These are phyloP conservation scores for Myotis daubentonii DNA, from an alignment of 2,797 vertebrate genomes.

Conservation along the genomic window DNA sequence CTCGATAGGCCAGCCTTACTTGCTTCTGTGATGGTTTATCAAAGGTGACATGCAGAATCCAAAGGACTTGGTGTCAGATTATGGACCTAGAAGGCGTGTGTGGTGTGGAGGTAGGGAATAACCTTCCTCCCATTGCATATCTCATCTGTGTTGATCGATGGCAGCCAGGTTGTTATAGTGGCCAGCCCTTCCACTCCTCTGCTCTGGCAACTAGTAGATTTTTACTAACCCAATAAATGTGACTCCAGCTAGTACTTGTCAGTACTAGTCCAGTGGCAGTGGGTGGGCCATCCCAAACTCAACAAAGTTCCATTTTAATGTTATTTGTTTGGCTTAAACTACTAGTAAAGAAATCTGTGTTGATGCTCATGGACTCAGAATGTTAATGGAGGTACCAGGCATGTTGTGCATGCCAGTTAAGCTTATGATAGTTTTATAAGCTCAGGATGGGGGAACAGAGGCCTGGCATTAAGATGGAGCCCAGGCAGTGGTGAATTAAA, in stretches of 20 bases:
- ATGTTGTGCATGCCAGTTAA: neutral
- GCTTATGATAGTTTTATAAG: neutral
- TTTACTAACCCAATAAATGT: neutral
- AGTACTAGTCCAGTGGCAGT: neutral
- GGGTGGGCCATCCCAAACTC: neutral
- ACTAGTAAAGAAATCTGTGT: neutral
- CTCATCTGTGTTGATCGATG: neutral
- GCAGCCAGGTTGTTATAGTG: neutral
- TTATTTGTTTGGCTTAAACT: conserved; percentile 9
- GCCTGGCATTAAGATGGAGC: neutral
- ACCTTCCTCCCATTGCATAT: neutral
- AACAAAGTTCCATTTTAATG: neutral
- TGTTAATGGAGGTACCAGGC: neutral
- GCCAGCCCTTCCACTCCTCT: neutral
- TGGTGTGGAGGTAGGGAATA: neutral
- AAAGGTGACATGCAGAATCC: neutral
- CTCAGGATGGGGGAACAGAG: neutral
- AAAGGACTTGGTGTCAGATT: neutral
- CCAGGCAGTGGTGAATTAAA: neutral
- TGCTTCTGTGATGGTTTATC: neutral
- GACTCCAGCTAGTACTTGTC: neutral
- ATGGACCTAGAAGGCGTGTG: neutral
- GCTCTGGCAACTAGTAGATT: neutral
- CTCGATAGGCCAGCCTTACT: neutral
- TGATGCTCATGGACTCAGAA: neutral